Evolutionary conservation across 2,797 vertebrate species (phyloP).

Genomic region (Sarcophilus harrisii): DNA sequence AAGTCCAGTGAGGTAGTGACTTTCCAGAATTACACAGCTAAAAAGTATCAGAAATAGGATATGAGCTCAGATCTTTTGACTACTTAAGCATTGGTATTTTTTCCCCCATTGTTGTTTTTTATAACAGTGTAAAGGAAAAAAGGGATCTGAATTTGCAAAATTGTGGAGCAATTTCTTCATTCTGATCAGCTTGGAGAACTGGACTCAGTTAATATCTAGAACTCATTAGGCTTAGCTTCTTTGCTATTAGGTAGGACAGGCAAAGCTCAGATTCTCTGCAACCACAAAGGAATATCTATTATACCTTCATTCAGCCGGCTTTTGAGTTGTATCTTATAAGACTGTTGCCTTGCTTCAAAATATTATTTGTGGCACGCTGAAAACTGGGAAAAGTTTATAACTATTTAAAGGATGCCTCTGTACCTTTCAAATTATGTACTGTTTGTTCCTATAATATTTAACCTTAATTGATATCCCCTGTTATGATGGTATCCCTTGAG

Average conservation of each 20-base stretch:
- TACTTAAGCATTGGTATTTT: conserved; percentile 23
- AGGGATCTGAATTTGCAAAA: background rate
- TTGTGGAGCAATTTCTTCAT: background rate
- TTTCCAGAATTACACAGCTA: background rate
- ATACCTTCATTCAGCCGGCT: background rate
- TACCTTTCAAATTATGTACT: background rate
- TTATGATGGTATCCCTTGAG: background rate
- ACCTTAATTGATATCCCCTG: background rate
- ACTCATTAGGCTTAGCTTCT: background rate
- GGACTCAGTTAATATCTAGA: background rate
- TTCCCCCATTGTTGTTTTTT: background rate
- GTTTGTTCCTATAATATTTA: background rate
- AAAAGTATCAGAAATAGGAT: background rate
- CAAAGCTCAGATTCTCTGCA: background rate
- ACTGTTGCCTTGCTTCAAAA: background rate
- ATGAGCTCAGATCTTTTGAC: background rate
- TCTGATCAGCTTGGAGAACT: background rate
- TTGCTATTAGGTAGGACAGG: background rate
- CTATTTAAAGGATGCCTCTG: background rate
- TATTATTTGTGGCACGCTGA: background rate
- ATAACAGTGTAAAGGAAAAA: background rate
- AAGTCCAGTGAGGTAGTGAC: background rate
- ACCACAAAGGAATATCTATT: background rate
- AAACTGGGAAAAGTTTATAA: background rate
- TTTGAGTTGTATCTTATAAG: background rate